These are phyloP conservation scores for Solenodon paradoxus DNA, from an alignment of 2,113 vertebrate species.

Conservation along the genomic window DNA sequence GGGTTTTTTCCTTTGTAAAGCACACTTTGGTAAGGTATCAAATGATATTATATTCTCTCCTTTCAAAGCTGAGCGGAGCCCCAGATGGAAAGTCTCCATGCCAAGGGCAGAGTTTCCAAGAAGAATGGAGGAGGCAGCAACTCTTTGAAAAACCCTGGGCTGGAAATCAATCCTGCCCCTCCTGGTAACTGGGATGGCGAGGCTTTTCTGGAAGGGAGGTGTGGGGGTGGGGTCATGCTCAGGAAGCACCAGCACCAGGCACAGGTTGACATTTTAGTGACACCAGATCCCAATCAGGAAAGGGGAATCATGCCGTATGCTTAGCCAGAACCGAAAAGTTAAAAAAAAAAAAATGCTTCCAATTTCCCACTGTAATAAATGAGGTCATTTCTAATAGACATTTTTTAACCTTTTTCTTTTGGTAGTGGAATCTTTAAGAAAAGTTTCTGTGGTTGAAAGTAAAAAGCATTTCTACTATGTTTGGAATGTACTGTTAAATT, in stretches of 20 bases:
- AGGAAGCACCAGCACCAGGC: not conserved
- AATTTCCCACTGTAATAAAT: not conserved
- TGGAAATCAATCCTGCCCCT: not conserved
- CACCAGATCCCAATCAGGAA: not conserved
- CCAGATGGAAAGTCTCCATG: not conserved
- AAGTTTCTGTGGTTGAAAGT: not conserved
- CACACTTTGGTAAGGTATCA: constrained; percentile 31
- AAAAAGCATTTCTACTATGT: not conserved
- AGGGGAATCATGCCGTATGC: not conserved
- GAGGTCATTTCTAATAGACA: not conserved
- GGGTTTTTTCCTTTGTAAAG: constrained; percentile 15
- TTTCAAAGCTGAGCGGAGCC: constrained; percentile 8
- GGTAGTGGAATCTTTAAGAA: not conserved
- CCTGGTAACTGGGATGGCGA: not conserved
- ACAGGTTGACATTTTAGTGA: not conserved
- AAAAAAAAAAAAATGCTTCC: not conserved
- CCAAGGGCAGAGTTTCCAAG: constrained; percentile 27
- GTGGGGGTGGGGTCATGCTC: not conserved
- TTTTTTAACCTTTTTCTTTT: not conserved
- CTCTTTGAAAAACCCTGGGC: constrained; percentile 25
- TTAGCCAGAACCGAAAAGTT: not conserved
- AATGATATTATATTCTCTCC: constrained; percentile 11
- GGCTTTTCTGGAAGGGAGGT: not conserved
- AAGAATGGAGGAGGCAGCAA: not conserved
- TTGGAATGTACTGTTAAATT: not conserved